Conservation (phyloP, 2,113 vertebrate species). For the Melanerpes aurifrons region DNA sequence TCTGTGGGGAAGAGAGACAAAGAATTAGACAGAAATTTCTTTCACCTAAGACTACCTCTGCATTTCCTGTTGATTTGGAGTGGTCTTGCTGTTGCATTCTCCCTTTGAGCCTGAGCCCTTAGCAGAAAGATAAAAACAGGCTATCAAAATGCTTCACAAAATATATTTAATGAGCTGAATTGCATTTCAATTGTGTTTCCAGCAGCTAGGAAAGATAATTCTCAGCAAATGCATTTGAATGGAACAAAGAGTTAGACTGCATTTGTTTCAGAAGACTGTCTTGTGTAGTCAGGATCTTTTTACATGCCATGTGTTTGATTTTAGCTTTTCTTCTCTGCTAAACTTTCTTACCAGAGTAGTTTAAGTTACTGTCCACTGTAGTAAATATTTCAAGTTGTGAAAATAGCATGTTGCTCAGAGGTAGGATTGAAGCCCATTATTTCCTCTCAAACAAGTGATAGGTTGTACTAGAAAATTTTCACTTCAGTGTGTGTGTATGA, state of each 20-base stretch:
- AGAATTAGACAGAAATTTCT: background rate
- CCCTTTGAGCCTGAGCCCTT: background rate
- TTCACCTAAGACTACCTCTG: background rate
- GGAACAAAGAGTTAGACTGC: background rate
- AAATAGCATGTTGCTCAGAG: background rate
- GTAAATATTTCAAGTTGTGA: background rate
- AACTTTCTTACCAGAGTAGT: background rate
- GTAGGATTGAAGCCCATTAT: background rate
- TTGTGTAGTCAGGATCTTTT: background rate
- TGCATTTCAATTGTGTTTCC: background rate
- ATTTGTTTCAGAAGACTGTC: background rate
- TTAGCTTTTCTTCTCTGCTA: background rate
- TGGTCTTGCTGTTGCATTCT: background rate
- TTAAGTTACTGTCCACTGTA: background rate
- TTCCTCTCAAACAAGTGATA: background rate
- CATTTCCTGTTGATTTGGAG: background rate
- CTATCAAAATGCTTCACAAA: background rate
- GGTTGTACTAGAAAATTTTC: background rate
- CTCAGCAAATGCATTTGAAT: background rate
- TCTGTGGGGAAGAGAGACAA: background rate
- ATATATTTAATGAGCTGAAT: background rate
- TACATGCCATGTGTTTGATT: background rate
- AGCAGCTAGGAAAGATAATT: background rate
- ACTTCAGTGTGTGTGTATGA: background rate
- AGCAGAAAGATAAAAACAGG: background rate